Base-by-base conservation (phyloP, 1,140 invertebrate species). In the Lutraria rhynchaena region DNA sequence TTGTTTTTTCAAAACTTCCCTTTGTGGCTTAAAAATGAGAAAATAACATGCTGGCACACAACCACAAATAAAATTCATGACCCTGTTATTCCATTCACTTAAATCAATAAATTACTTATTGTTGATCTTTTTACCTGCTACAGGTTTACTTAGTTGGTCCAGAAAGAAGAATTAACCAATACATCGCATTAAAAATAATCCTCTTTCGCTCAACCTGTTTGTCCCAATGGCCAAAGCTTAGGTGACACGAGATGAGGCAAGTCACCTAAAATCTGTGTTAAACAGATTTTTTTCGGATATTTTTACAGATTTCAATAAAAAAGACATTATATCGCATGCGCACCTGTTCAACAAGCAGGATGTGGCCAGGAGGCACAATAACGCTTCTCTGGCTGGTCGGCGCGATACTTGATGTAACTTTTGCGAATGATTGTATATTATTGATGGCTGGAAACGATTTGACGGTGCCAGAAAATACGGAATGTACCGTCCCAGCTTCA, bases 401-500 rank as follows among this genome's bases (percentile, higher is more conserved):
- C 44, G 46, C 49, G 1, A 19, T 19, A 31, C 41, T 67, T 46
- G 63, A 67, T 29, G 37, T 31, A 37, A 41, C 27, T n/a, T 27
- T 24, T 4, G 63, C 63, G 22, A 49, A 37, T 27, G 63, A 67
- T 22, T 67, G 63, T 41, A 31, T 27, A 22, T 3, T 1, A 19
- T 41, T 67, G 1, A 33, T 67, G 5, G 1, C 44, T 33, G 63
- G 63, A 27, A 67, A 1, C n/a, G 63, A 51, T 51, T 67, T 67
- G 49, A 67, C 44, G 11, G 24, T 67, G 46, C 44, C 63, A 4
- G 63, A 46, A 37, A 49, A 49, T 5, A 27, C 27, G 33, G 69
- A 71, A 57, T 71, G 69, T 57, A 57, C 33, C 0, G 49, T 71
- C 11, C 22, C 69, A 46, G 49, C 69, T 22, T 29, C 49, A 55